These are phyloP conservation scores for Phymanthus crucifer DNA, from an alignment of 92 coral and sea anemone species.

Conservation along the genomic window DNA sequence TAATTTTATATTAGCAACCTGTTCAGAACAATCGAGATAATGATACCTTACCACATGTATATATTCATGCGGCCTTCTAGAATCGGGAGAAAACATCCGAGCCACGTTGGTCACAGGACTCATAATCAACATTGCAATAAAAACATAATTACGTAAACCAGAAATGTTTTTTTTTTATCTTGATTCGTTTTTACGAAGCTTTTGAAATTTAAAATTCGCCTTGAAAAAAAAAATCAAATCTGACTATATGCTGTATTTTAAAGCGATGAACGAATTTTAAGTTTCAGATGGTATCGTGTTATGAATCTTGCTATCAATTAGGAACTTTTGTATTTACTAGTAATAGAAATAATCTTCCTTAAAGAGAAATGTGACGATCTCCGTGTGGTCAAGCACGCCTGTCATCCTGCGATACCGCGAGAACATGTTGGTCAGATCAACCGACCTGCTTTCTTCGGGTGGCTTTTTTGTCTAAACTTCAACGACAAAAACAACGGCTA, in stretches of 20 bases:
- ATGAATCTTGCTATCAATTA: neutral
- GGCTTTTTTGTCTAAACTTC: constrained; percentile 22
- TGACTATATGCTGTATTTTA: too few relatives aligned
- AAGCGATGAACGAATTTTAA: too few relatives aligned
- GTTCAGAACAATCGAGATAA: neutral
- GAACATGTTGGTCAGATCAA: neutral
- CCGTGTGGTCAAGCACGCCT: constrained; percentile 1
- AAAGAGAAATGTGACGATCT: neutral
- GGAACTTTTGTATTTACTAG: neutral
- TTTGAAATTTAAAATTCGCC: too few relatives aligned
- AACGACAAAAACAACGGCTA: neutral
- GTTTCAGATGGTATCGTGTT: too few relatives aligned
- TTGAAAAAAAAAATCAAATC: too few relatives aligned
- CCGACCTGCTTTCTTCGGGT: constrained; percentile 29
- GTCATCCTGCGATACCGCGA: neutral
- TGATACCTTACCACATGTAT: neutral
- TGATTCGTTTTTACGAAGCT: too few relatives aligned
- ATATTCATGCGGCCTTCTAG: neutral
- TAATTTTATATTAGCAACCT: neutral
- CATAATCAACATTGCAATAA: neutral
- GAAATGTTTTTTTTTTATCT: too few relatives aligned
- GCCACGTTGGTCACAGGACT: neutral
- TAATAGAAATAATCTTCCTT: neutral
- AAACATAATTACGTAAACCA: too few relatives aligned
- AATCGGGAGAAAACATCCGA: neutral